These are phyloP conservation scores for Stictonetta naevosa DNA, from an alignment of 2,113 vertebrate genomes.

Conservation along the genomic window DNA sequence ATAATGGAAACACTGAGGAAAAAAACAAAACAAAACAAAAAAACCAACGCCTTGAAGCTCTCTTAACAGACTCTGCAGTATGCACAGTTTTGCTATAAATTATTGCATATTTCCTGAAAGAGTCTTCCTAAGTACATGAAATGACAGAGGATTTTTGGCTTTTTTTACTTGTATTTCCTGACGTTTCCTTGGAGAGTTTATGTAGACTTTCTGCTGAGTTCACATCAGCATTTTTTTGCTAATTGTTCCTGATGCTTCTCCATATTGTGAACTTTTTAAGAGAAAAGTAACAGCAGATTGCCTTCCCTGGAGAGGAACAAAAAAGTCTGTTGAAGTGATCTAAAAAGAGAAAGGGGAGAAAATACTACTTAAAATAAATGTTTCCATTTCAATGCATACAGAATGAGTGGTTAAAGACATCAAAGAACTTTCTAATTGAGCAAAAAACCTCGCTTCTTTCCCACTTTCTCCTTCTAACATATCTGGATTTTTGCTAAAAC, in stretches of 20 bases:
- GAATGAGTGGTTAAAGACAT: neutral
- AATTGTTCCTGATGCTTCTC: conserved; percentile 71
- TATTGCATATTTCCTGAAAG: conserved; percentile 41
- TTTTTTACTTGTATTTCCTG: conserved; percentile 1
- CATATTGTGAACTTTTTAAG: conserved; percentile 64
- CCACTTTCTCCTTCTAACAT: neutral
- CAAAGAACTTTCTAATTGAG: neutral
- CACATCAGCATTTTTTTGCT: conserved; percentile 53
- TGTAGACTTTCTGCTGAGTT: conserved; percentile 46
- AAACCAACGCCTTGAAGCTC: neutral
- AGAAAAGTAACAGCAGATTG: conserved; percentile 55
- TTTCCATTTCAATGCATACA: neutral
- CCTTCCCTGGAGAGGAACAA: conserved; percentile 42
- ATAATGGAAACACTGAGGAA: conserved; percentile 9
- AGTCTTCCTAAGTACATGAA: conserved; percentile 19
- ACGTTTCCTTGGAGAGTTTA: conserved; percentile 52
- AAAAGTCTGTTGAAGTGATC: conserved; percentile 39
- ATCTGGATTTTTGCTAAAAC: neutral
- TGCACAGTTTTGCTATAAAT: neutral
- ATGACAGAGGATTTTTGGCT: neutral
- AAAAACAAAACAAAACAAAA: neutral
- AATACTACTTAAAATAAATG: conserved; percentile 26
- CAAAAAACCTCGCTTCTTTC: neutral
- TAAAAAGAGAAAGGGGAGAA: conserved; percentile 47
- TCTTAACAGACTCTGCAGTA: conserved; percentile 4